Evolutionary conservation across 1,140 invertebrate genomes (phyloP).

Genomic region (Tetramorium parvispinum): DNA sequence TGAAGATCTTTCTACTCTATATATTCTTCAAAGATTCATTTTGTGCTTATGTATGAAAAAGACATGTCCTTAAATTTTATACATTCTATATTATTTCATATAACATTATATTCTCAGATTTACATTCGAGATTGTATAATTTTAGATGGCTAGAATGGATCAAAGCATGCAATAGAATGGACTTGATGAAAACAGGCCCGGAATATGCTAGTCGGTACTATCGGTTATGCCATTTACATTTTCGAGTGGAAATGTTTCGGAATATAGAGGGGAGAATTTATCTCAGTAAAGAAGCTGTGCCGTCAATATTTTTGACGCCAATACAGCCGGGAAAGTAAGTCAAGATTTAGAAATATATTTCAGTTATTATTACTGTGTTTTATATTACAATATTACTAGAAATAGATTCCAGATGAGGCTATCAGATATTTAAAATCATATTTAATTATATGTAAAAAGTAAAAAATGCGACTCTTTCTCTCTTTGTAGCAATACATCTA

Average conservation of each 20-base stretch:
- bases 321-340: conserved; percentile 20
- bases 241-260: conserved; percentile 45
- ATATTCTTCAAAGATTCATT: neutral
- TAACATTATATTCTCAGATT: neutral
- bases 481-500: conserved; percentile 19
- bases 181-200: conserved; percentile 6
- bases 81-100: neutral
- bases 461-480: neutral
- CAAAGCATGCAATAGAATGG: conserved; percentile 54
- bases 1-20: neutral
- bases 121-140: neutral
- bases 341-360: conserved; percentile 12
- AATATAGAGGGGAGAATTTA: conserved; percentile 52
- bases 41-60: neutral
- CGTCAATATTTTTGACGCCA: conserved; percentile 50
- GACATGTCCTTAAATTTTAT: neutral
- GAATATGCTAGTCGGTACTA: conserved; percentile 35
- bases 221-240: conserved; percentile 45
- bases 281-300: conserved; percentile 41
- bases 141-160: conserved; percentile 51
- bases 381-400: neutral
- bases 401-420: neutral
- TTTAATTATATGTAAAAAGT: conserved; percentile 7
- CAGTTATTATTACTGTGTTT: neutral
- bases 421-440: neutral